Conservation (phyloP, 2,888 invertebrate genomes). For the Oegoconia quadripuncta region DNA sequence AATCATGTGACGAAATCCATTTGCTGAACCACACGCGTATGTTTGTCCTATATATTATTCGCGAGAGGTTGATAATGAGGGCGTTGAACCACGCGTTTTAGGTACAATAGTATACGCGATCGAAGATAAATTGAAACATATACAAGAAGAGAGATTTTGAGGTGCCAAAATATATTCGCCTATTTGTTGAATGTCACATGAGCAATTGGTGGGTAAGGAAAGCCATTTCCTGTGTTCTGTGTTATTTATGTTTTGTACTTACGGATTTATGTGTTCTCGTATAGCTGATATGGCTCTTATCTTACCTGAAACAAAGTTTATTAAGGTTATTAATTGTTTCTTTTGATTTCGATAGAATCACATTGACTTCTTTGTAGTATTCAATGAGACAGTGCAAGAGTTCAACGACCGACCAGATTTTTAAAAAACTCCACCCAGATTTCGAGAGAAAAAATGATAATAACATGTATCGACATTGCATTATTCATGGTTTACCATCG, state of each 20-base stretch:
- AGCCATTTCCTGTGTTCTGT: slow-evolving; percentile 22
- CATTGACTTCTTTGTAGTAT: too few relatives aligned
- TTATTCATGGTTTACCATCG: slow-evolving; percentile 53
- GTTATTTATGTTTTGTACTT: slow-evolving; percentile 19
- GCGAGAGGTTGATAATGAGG: slow-evolving; percentile 63
- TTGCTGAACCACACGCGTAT: slow-evolving; percentile 52
- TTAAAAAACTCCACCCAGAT: slow-evolving; percentile 63
- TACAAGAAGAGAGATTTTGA: slow-evolving; percentile 26
- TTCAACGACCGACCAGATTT: slow-evolving; percentile 70
- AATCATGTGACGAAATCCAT: slow-evolving; percentile 45
- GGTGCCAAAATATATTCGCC: slow-evolving; percentile 32
- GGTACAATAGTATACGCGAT: slow-evolving; percentile 46
- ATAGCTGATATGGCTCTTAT: slow-evolving; percentile 2
- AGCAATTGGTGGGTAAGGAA: slow-evolving; percentile 25
- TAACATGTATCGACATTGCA: slow-evolving; percentile 48
- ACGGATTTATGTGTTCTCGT: slow-evolving; percentile 8
- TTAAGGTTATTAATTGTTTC: slow-evolving; percentile 9
- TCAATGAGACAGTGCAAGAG: too few relatives aligned
- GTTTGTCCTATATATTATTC: slow-evolving; percentile 73
- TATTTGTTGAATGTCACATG: slow-evolving; percentile 34
- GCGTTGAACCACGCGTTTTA: slow-evolving; percentile 53
- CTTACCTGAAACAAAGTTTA: slow-evolving; percentile 39
- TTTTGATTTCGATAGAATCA: too few relatives aligned
- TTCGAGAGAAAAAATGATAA: slow-evolving; percentile 56
- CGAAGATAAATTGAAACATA: slow-evolving; percentile 27